Evolutionary conservation across 2,888 invertebrate genomes (phyloP).

Genomic region (Drosophila kuntzei): DNA sequence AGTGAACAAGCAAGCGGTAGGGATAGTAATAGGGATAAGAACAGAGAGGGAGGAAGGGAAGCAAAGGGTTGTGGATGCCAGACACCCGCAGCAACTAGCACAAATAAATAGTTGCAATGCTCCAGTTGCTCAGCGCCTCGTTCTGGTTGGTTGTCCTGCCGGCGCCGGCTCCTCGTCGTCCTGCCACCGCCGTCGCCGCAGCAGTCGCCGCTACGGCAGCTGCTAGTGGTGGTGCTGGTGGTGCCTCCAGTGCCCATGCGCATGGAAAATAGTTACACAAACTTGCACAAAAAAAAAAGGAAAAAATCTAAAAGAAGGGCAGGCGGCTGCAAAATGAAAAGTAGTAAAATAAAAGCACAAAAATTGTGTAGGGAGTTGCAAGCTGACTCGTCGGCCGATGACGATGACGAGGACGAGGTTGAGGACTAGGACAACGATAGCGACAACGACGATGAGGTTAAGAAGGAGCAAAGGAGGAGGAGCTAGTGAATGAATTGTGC

Average conservation of each 20-base stretch:
- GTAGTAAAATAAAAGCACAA: slow-evolving; percentile 33
- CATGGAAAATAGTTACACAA: slow-evolving; percentile 80
- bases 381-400: slow-evolving; percentile 54
- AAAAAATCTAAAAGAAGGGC: slow-evolving; percentile 30
- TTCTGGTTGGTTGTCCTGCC: slow-evolving; percentile 74
- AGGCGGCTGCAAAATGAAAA: slow-evolving; percentile 44
- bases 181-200: neutral
- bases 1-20: neutral
- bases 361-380: slow-evolving; percentile 51
- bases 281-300: slow-evolving; percentile 59
- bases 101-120: slow-evolving; percentile 78
- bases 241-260: slow-evolving; percentile 79
- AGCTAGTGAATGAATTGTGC: slow-evolving; percentile 57
- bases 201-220: slow-evolving; percentile 20
- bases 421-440: slow-evolving; percentile 12
- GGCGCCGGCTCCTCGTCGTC: slow-evolving; percentile 49
- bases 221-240: slow-evolving; percentile 43
- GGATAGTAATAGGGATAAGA: neutral
- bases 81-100: slow-evolving; percentile 49
- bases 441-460: slow-evolving; percentile 13
- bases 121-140: slow-evolving; percentile 72
- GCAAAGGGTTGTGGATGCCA: slow-evolving; percentile 28
- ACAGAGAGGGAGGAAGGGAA: neutral
- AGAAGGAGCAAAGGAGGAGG: slow-evolving; percentile 42
- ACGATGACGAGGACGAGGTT: slow-evolving; percentile 3